Evolutionary conservation across 1,140 invertebrate genomes (phyloP), one percentile per base, ranked within the genome.

Genomic region (Drosophila pectinifera): DNA sequence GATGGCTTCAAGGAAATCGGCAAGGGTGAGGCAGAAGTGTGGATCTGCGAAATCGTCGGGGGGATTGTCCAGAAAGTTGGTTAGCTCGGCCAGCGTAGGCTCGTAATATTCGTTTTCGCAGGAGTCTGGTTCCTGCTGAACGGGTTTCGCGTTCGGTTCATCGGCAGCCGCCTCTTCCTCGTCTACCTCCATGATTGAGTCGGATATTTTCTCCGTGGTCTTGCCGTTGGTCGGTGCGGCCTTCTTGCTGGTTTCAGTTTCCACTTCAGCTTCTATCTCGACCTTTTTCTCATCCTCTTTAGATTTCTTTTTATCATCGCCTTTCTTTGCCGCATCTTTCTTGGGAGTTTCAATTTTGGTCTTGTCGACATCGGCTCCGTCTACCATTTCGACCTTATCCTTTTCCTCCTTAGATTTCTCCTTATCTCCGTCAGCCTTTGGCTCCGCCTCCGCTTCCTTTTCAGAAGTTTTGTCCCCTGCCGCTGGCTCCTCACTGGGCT

Each of bases 1-100:
- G 8, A 99, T 90, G 20, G 98, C 98, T 75, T 93, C 94, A 54
- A 95, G 79, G 88, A 98, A 98, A 90, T 98, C 97, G 8, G 94
- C 93, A 63, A 95, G 94, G 39, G 95, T 95, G 7, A 98, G 95
- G 65, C 90, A 94, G 20, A 98, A 92, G 26, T 93, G 93, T 0
- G 85, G 55, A 41, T 92, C 82, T 28, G 79, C 56, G 20, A 84
- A 86, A 43, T 92, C 80, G 41, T 91, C 90, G 0, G 88, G 91
- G 3, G 91, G 77, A 76, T 91, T 88, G 46, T 92, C 90, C 48
- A 96, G 79, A 94, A 94, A 95, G 28, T 88, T 83, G 14, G 95
- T 83, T 18, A 95, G 31, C 48, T 92, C 89, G 24, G 81, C 78
- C 51, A 92, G 48, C 0, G 90, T 84, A 6, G 91, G 90, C 20